phyloP scores from a whole-genome alignment of 2,113 vertebrate genomes.

The Vulpes lagopus region DNA sequence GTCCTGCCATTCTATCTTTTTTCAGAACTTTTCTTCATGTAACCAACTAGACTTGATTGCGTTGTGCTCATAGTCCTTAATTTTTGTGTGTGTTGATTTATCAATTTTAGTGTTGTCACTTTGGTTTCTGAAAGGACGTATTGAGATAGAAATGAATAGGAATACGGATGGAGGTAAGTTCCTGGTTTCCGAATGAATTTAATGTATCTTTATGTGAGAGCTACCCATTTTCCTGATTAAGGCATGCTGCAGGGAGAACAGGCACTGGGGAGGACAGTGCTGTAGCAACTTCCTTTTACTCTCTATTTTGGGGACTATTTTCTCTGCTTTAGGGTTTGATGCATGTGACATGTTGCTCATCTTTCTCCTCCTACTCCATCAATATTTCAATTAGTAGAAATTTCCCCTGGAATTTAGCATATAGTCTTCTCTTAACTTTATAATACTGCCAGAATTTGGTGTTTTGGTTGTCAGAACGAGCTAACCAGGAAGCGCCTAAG shows the following conservation, averaged over 20 bases:
- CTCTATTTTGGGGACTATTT: not conserved
- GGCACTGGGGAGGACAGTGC: fast-evolving
- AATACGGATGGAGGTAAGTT: not conserved
- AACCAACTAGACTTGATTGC: not conserved
- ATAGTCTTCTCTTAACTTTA: not conserved
- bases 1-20: not conserved
- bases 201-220: not conserved
- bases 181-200: not conserved
- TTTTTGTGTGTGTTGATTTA: not conserved
- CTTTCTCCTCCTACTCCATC: not conserved
- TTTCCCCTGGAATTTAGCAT: not conserved
- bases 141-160: not conserved
- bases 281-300: not conserved
- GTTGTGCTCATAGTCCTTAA: too few species aligned
- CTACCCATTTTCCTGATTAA: not conserved
- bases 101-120: not conserved
- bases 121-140: not conserved
- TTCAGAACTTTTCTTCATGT: not conserved
- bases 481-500: not conserved
- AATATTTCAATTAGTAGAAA: not conserved
- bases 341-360: not conserved
- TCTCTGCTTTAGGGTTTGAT: constrained; percentile 13
- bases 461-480: not conserved
- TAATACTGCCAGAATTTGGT: not conserved
- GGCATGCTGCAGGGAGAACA: not conserved